phyloP scores from a whole-genome alignment of 2,113 vertebrate genomes.

The Cervus canadensis region DNA sequence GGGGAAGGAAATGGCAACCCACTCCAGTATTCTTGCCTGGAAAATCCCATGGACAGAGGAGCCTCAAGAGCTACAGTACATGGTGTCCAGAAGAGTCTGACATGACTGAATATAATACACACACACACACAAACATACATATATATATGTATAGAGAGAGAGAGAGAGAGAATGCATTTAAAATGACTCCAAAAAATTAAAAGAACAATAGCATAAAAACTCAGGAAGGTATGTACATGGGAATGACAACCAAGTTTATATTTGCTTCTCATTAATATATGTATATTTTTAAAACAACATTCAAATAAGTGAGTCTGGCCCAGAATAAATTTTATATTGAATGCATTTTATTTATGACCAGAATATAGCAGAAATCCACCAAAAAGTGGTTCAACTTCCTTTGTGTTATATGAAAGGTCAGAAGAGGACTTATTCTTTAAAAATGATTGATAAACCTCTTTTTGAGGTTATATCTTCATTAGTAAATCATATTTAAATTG shows the following conservation, averaged over 20 bases:
- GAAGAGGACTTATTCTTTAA: background rate
- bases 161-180: background rate
- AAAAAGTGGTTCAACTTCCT: background rate
- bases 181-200: background rate
- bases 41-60: background rate
- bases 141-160: background rate
- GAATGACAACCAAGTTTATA: background rate
- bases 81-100: background rate
- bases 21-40: background rate
- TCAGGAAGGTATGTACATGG: background rate
- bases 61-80: background rate
- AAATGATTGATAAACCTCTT: background rate
- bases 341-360: background rate
- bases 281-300: background rate
- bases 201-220: background rate
- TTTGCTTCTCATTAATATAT: background rate
- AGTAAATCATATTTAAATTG: background rate
- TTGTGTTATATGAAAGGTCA: background rate
- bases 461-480: constrained; percentile 6
- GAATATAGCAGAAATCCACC: background rate
- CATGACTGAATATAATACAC: background rate
- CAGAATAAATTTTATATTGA: constrained; percentile 14
- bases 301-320: background rate
- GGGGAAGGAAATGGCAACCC: background rate
- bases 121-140: rapidly evolving